Evolutionary conservation across 37 sponge, comb jelly and placozoan species (phyloP).

Genomic region (Aplysina aerophoba): DNA sequence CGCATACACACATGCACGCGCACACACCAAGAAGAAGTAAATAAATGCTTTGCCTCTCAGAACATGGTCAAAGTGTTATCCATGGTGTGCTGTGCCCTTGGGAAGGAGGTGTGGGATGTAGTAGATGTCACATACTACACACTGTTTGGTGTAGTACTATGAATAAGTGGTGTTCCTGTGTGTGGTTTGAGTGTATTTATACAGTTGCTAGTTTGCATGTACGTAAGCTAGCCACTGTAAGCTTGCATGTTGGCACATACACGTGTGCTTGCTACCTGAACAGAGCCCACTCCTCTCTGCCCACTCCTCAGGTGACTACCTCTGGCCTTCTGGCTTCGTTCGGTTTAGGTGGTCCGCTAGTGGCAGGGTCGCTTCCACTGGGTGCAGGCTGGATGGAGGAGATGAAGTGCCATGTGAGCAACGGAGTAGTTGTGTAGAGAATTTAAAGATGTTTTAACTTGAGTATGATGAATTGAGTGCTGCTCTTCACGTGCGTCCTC

Average conservation of each 20-base stretch:
- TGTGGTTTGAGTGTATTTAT: not conserved
- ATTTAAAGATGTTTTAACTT: not conserved
- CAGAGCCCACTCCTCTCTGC: not conserved
- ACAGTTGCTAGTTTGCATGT: not conserved
- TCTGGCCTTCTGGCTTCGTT: conserved; percentile 15
- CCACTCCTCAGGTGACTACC: not conserved
- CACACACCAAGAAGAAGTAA: too few relatives aligned
- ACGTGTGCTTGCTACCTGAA: not conserved
- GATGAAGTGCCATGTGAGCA: not conserved
- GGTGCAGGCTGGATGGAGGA: conserved; percentile 19
- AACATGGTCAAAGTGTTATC: too few relatives aligned
- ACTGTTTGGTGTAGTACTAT: too few relatives aligned
- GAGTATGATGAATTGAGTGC: too few relatives aligned
- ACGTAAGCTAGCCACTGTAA: not conserved
- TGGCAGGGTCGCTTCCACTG: not conserved
- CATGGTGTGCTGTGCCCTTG: too few relatives aligned
- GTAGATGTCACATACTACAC: too few relatives aligned
- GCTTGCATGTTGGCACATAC: not conserved
- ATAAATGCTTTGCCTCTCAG: too few relatives aligned
- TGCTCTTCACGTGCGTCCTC: not conserved
- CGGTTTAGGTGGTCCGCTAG: not conserved
- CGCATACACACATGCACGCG: too few relatives aligned
- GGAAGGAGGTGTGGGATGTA: too few relatives aligned
- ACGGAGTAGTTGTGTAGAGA: too few relatives aligned
- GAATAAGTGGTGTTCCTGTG: not conserved